phyloP scores from a whole-genome alignment of 2,797 vertebrate species.

The Acanthurus tractus region DNA sequence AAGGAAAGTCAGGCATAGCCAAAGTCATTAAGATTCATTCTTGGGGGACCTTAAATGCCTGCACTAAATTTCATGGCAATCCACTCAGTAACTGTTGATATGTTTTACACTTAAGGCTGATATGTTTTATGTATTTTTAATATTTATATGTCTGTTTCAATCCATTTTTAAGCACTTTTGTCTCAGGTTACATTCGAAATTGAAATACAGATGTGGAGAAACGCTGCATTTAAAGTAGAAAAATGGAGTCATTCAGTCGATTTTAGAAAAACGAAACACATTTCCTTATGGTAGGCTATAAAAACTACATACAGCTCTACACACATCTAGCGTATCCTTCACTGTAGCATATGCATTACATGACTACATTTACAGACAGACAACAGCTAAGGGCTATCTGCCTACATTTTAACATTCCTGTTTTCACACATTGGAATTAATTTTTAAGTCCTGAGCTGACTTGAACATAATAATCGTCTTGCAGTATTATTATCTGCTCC shows the following conservation, averaged over 20 bases:
- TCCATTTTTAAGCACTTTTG: background rate
- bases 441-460: slow-evolving; percentile 29
- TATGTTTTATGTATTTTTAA: background rate
- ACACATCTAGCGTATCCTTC: background rate
- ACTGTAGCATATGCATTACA: background rate
- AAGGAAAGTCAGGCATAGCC: background rate
- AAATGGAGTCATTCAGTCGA: too few species aligned
- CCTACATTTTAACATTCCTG: background rate
- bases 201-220: background rate
- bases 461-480: slow-evolving; percentile 18
- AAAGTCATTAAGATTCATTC: background rate
- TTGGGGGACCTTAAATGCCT: background rate
- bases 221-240: background rate
- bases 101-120: background rate
- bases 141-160: background rate
- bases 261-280: background rate
- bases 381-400: slow-evolving; percentile 5
- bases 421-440: slow-evolving; percentile 12
- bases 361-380: background rate
- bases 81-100: background rate
- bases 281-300: background rate
- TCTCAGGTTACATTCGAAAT: background rate
- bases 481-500: slow-evolving; percentile 46
- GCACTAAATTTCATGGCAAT: background rate
- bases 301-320: background rate